These are phyloP conservation scores for Archegozetes longisetosus DNA, from an alignment of 1,140 invertebrate species.

Conservation along the genomic window DNA sequence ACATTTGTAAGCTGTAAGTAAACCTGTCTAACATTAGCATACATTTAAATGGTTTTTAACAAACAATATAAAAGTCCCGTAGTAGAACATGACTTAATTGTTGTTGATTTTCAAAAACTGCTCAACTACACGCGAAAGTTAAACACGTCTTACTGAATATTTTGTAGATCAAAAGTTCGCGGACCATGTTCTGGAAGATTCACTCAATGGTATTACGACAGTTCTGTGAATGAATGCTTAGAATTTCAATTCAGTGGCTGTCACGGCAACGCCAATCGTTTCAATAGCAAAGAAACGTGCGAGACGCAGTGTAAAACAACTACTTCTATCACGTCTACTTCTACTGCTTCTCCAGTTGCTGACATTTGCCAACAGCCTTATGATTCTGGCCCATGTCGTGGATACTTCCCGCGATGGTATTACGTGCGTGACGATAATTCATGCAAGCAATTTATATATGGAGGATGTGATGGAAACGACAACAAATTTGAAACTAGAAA, in stretches of 20 bases:
- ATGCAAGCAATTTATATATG: slow-evolving; percentile 54
- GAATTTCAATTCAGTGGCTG: slow-evolving; percentile 68
- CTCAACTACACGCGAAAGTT: too few relatives aligned
- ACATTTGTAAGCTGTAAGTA: slow-evolving; percentile 16
- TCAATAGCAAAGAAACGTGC: slow-evolving; percentile 55
- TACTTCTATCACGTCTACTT: neutral
- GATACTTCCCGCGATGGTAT: slow-evolving; percentile 44
- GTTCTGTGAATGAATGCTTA: slow-evolving; percentile 51
- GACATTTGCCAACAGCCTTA: slow-evolving; percentile 41
- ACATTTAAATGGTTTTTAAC: too few relatives aligned
- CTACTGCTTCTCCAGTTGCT: slow-evolving; percentile 22
- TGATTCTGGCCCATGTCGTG: slow-evolving; percentile 50
- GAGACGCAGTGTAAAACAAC: slow-evolving; percentile 45
- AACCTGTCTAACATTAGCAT: too few relatives aligned
- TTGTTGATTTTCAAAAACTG: too few relatives aligned
- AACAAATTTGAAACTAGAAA: slow-evolving; percentile 56
- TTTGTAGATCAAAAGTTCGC: slow-evolving; percentile 43
- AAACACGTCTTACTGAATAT: too few relatives aligned
- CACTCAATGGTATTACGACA: slow-evolving; percentile 60
- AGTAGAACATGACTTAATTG: too few relatives aligned
- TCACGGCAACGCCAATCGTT: slow-evolving; percentile 74
- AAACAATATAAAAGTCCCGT: too few relatives aligned
- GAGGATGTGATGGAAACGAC: slow-evolving; percentile 66
- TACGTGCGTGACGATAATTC: slow-evolving; percentile 38
- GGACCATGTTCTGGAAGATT: slow-evolving; percentile 51